Base-by-base conservation (phyloP, 2,113 vertebrate genomes). In the Brachyhypopomus occidentalis region DNA sequence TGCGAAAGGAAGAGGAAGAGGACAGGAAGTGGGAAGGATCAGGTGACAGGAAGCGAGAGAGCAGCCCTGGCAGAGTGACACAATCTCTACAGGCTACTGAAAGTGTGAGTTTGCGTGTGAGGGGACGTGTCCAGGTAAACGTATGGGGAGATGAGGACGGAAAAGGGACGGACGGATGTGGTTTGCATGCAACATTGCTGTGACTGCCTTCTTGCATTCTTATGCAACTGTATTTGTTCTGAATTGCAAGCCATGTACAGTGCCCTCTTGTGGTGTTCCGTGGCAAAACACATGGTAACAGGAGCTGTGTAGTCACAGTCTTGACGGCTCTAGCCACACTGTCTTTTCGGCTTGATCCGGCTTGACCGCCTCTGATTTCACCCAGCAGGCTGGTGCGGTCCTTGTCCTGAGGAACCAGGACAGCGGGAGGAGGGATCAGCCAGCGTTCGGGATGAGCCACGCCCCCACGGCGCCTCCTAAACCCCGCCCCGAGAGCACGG, bases 21-120 rank as follows among this genome's bases (percentile, higher is more conserved):
- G 88, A 83, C 88, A 91, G 90, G 92, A 95, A 91, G 92, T 94
- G 88, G 91, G 92, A 95, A 80, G 93, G 91, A 27, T 93, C 94
- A 81, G 92, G 91, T 77, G 94, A 93, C 88, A 92, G 92, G 90
- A 96, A 88, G 83, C 91, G 36, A 85, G 90, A 89, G 7, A 72
- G 84, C 5, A 75, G 89, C 84, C 85, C 88, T 75, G 36, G 87
- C 79, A 92, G 88, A 74, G 88, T 88, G 70, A 89, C 92, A 22
- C 90, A 92, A 75, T 75, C 91, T 77, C 92, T 95, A 88, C 94
- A 93, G 81, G 86, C 93, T 82, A 85, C 88, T 76, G 91, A 95
- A 79, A 94, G 88, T 69, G 97, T 97, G 89, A 95, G 96, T 30
- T 30, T 30, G 30, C 3, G 30, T 81, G 64, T 45, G 1, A 25